These are phyloP conservation scores for Dendrocincla fuliginosa DNA, from an alignment of 2,797 vertebrate species.

Conservation along the genomic window DNA sequence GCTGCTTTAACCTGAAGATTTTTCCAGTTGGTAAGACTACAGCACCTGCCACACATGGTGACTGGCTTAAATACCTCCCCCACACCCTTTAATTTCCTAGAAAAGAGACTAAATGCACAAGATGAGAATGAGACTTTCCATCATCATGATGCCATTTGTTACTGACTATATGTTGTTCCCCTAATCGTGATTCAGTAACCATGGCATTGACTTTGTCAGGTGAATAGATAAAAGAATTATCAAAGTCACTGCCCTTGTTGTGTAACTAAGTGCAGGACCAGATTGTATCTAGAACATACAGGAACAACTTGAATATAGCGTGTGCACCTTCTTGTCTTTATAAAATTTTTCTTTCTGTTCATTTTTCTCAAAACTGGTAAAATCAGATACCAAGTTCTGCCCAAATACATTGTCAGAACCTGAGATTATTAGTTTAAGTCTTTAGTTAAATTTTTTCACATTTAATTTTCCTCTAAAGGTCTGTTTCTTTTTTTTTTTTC, in stretches of 20 bases:
- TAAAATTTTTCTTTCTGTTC: not conserved
- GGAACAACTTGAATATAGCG: not conserved
- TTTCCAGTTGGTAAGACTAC: not conserved
- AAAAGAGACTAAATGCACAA: not conserved
- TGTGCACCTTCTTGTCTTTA: not conserved
- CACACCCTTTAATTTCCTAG: not conserved
- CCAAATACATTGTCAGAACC: not conserved
- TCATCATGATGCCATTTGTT: not conserved
- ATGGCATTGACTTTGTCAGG: not conserved
- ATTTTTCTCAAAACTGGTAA: not conserved
- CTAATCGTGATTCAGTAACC: not conserved
- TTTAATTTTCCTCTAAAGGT: not conserved
- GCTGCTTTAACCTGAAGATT: not conserved
- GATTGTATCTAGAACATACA: not conserved
- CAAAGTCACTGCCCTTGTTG: not conserved
- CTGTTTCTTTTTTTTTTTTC: not conserved
- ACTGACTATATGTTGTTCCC: not conserved
- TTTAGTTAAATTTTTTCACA: not conserved
- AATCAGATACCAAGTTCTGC: not conserved
- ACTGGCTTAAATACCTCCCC: not conserved
- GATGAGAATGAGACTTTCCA: not conserved
- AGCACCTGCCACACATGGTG: not conserved
- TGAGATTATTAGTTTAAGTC: not conserved
- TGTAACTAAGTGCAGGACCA: not conserved
- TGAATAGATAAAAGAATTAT: not conserved